phyloP scores from a whole-genome alignment of 2,113 vertebrate genomes.

The Xyliphius kryptos region DNA sequence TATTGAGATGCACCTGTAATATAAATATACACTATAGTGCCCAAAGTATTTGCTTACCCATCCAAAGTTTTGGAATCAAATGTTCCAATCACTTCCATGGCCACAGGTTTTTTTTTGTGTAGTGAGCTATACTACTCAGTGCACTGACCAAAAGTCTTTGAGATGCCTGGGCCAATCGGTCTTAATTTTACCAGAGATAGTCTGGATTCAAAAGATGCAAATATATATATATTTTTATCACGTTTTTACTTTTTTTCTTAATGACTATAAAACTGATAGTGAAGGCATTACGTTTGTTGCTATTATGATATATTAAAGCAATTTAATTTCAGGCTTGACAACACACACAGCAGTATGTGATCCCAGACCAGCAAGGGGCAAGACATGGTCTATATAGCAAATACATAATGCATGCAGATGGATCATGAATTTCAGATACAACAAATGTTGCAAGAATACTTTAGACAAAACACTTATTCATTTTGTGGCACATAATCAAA shows the following conservation, averaged over 20 bases:
- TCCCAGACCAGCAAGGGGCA: neutral
- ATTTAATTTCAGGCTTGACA: neutral
- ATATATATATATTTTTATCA: neutral
- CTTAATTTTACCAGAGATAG: too few species aligned
- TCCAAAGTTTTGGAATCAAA: too few species aligned
- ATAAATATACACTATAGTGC: too few species aligned
- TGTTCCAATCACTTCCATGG: too few species aligned
- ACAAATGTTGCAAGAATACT: neutral
- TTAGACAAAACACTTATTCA: constrained; percentile 2
- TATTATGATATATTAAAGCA: neutral
- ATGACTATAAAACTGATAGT: neutral
- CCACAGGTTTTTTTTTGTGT: too few species aligned
- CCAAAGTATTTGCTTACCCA: too few species aligned
- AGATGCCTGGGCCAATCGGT: too few species aligned
- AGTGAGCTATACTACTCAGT: too few species aligned
- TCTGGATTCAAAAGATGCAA: neutral
- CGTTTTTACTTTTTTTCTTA: neutral
- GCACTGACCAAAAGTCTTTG: too few species aligned
- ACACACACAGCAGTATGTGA: neutral
- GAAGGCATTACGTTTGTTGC: neutral
- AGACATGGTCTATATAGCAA: neutral
- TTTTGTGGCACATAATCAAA: constrained; percentile 1
- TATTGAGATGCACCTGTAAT: too few species aligned
- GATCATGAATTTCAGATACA: neutral
- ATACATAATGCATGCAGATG: neutral